Evolutionary conservation across 2,113 vertebrate genomes (phyloP).

Genomic region (Mus spicilegus): DNA sequence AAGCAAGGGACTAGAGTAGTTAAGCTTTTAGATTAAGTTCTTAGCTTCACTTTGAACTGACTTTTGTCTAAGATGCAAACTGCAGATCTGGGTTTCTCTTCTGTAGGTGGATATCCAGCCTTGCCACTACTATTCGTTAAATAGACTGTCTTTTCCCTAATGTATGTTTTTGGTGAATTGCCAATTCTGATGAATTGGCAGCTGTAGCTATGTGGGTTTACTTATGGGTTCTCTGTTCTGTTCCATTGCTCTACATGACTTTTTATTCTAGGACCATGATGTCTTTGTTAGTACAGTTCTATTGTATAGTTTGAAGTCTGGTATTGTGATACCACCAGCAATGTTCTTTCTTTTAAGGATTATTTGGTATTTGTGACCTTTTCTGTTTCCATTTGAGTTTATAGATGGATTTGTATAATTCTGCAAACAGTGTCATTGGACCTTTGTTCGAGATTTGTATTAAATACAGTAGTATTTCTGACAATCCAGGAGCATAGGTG

Average conservation of each 20-base stretch:
- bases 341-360: not conserved
- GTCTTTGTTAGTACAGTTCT: not conserved
- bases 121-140: not conserved
- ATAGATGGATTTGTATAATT: not conserved
- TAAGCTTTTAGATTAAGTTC: not conserved
- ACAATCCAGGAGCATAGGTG: not conserved
- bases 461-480: not conserved
- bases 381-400: not conserved
- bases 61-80: not conserved
- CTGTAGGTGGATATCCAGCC: not conserved
- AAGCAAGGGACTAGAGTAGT: not conserved
- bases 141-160: not conserved
- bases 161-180: not conserved
- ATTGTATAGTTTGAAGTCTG: not conserved
- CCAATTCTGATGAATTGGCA: not conserved
- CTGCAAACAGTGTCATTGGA: not conserved
- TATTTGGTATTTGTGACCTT: not conserved
- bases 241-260: not conserved
- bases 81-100: not conserved
- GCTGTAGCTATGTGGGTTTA: not conserved
- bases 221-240: not conserved
- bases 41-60: not conserved
- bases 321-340: not conserved
- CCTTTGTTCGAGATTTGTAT: not conserved
- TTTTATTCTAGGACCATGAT: not conserved